Evolutionary conservation across 1,140 invertebrate species (phyloP).

Genomic region (Drosophila albomicans): DNA sequence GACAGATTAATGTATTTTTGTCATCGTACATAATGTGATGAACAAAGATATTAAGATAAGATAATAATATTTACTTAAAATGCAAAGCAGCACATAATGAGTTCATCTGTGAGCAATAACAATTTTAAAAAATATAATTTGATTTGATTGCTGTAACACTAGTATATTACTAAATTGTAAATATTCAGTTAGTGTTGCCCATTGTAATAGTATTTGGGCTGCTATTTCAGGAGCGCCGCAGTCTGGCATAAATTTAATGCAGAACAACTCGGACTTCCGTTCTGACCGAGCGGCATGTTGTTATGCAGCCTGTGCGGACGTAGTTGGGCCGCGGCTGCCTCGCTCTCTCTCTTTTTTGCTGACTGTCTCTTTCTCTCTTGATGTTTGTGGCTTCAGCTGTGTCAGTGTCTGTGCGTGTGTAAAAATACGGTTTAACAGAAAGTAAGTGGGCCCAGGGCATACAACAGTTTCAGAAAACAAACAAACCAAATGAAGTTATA

Average conservation of each 20-base stretch:
- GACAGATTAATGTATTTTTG: too few species aligned
- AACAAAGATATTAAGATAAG: too few species aligned
- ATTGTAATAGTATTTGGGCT: slow-evolving; percentile 36
- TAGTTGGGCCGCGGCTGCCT: slow-evolving; percentile 15
- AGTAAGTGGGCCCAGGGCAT: slow-evolving; percentile 49
- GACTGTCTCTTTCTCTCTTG: neutral
- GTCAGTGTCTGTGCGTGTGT: slow-evolving; percentile 30
- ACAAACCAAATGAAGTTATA: slow-evolving; percentile 76
- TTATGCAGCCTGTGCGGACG: slow-evolving; percentile 55
- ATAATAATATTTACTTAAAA: too few species aligned
- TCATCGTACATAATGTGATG: too few species aligned
- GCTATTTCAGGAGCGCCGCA: slow-evolving; percentile 30
- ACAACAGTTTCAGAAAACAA: slow-evolving; percentile 44
- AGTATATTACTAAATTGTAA: neutral
- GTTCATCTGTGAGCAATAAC: too few species aligned
- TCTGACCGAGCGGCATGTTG: slow-evolving; percentile 74
- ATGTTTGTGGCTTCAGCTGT: neutral
- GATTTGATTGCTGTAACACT: too few species aligned
- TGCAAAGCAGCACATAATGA: too few species aligned
- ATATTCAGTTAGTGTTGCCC: slow-evolving; percentile 4
- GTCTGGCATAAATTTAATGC: slow-evolving; percentile 76
- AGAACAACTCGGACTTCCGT: slow-evolving; percentile 76
- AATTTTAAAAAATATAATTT: too few species aligned
- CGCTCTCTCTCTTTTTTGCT: neutral
- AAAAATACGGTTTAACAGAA: slow-evolving; percentile 68